Evolutionary conservation across 1,140 invertebrate species (phyloP), one percentile per base, ranked within the genome.

Genomic region (Ooceraea biroi): DNA sequence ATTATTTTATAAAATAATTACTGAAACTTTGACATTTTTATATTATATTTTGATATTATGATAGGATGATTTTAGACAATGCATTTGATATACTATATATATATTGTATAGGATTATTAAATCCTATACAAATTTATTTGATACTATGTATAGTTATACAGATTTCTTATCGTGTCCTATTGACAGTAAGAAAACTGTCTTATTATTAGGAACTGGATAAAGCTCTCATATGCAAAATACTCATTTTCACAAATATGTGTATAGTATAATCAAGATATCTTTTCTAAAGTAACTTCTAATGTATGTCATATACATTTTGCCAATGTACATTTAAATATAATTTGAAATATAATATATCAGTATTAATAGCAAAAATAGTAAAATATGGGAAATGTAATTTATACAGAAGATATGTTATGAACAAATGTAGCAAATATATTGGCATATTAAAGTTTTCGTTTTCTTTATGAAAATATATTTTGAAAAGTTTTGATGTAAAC

Each of bases 71-170:
- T 22, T 22, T 22, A 19, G 5, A 55, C n/a, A 4, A 55, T 69
- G 25, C 22, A 25, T n/a, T 25, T 25, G 5, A 69, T 52, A 50
- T 27, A 52, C 22, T 8, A 25, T 46, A 69, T 46, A 69, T 69
- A 69, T 19, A 69, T 69, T 69, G 25, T 52, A 69, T 69, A 46
- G 36, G 36, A 36, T 36, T 50, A 50, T 48, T 14, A 69, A n/a
- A 52, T 52, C 11, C 5, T n/a, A 1, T n/a, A n/a, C 5, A n/a
- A 52, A n/a, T 52, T 52, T 52, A n/a, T 52, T 52, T 52, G 4
- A n/a, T 52, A n/a, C 5, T 52, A 52, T n/a, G 17, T n/a, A 52
- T 52, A 52, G 1, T 5, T 17, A 52, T n/a, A 52, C 4, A 52
- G 17, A 19, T 22, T 22, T n/a, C 19, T 10, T 22, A 22, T 55